These are phyloP conservation scores for Cygnus atratus DNA, from an alignment of 2,113 vertebrate genomes.

Conservation along the genomic window DNA sequence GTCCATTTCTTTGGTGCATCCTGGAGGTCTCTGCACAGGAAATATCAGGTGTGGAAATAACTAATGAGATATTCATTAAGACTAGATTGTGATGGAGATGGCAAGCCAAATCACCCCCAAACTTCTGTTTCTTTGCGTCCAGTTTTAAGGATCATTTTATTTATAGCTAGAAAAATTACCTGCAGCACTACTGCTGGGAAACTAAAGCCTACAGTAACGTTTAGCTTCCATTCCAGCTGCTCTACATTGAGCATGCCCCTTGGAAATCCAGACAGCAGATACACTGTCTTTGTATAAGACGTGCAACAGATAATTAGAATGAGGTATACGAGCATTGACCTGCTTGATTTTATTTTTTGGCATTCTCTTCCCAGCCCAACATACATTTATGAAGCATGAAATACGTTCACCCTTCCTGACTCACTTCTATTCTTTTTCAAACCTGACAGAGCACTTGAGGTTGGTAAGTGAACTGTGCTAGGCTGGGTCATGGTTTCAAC, in stretches of 20 bases:
- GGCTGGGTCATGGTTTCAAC: slow-evolving; percentile 40
- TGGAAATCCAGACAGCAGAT: background rate
- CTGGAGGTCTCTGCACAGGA: background rate
- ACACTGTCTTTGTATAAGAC: background rate
- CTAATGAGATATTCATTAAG: background rate
- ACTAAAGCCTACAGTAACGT: background rate
- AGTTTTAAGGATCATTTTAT: slow-evolving; percentile 50
- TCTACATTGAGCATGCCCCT: background rate
- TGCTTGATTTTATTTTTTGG: background rate
- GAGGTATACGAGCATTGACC: background rate
- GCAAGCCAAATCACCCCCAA: background rate
- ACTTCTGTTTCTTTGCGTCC: slow-evolving; percentile 33
- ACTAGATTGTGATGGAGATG: background rate
- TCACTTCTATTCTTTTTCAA: background rate
- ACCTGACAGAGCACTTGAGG: background rate
- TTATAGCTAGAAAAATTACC: slow-evolving; percentile 57
- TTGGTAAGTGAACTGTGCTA: slow-evolving; percentile 23
- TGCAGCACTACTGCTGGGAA: slow-evolving; percentile 13
- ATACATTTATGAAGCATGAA: background rate
- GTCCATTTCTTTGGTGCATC: background rate
- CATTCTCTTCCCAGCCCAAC: background rate
- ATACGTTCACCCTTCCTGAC: background rate
- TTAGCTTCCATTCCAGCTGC: slow-evolving; percentile 20
- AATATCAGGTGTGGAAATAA: background rate
- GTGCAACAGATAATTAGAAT: background rate